Percentiles rank a stretch among this genome's conserved stretches.
These are phyloP conservation scores for Lathamus discolor DNA, from an alignment of 2,113 vertebrate genomes.

Conservation along the genomic window DNA sequence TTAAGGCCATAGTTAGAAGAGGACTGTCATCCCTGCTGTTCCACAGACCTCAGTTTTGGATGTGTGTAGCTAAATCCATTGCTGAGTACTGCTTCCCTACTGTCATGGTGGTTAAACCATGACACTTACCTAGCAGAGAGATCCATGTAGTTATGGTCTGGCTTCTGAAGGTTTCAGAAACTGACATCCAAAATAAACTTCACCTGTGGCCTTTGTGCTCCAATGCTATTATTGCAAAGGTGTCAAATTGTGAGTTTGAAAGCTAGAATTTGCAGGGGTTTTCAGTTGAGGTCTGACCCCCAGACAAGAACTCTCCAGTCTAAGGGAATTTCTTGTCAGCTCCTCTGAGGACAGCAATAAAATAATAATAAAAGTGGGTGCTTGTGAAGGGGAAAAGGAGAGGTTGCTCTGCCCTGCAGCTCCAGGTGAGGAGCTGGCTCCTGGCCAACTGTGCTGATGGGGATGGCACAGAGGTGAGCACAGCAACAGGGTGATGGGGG, in stretches of 20 bases:
- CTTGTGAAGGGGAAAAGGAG: neutral
- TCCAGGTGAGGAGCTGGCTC: neutral
- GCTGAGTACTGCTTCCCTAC: neutral
- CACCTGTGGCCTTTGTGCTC: neutral
- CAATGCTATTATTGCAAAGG: neutral
- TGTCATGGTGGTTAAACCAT: neutral
- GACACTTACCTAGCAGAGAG: neutral
- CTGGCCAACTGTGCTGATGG: neutral
- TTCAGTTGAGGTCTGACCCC: neutral
- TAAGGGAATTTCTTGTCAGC: neutral
- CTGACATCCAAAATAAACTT: neutral
- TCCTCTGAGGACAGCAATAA: neutral
- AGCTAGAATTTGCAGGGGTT: neutral
- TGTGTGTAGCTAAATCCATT: neutral
- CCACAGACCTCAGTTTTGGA: neutral
- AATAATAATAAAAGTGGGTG: neutral
- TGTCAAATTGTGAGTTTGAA: neutral
- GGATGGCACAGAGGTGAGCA: neutral
- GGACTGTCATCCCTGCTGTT: neutral
- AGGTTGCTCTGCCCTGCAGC: neutral
- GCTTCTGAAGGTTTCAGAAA: neutral
- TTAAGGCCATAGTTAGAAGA: neutral
- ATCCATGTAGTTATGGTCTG: neutral
- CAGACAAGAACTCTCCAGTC: neutral
- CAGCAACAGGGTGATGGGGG: neutral